A percentile compares a stretch with the other conserved stretches of the same genome.
phyloP scores from a whole-genome alignment of 2,113 vertebrate species.

The Lynx canadensis region DNA sequence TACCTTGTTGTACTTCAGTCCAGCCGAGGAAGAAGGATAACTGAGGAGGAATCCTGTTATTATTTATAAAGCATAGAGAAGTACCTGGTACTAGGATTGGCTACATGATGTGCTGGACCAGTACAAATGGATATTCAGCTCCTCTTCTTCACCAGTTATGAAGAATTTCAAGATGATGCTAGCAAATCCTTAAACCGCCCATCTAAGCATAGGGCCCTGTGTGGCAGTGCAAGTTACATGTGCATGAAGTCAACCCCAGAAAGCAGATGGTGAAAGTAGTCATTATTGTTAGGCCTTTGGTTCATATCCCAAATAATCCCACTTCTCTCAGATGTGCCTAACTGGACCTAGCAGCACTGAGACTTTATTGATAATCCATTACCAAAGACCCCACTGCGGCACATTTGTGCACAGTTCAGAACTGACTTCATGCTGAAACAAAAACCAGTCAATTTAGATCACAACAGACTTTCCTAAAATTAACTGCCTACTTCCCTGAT shows the following conservation, averaged over 20 bases:
- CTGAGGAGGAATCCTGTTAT: background rate
- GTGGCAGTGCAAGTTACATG: fast-evolving
- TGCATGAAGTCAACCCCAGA: background rate
- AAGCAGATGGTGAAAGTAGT: background rate
- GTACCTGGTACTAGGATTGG: background rate
- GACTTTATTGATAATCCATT: background rate
- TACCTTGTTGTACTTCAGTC: background rate
- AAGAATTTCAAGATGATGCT: background rate
- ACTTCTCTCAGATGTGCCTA: background rate
- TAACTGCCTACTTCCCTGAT: background rate
- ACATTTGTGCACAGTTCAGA: background rate
- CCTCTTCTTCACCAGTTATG: background rate
- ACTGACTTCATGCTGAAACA: conserved; percentile 24
- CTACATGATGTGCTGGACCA: background rate
- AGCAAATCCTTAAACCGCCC: background rate
- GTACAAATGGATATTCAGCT: background rate
- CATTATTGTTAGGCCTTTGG: background rate
- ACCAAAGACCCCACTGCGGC: background rate
- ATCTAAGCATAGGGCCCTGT: fast-evolving
- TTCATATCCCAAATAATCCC: background rate
- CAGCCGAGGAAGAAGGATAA: background rate
- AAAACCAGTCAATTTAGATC: background rate
- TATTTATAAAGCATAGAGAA: background rate
- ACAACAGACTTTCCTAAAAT: background rate
- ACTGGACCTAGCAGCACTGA: background rate